phyloP scores from a whole-genome alignment of 2,797 vertebrate species.

The Brachymystax lenok region DNA sequence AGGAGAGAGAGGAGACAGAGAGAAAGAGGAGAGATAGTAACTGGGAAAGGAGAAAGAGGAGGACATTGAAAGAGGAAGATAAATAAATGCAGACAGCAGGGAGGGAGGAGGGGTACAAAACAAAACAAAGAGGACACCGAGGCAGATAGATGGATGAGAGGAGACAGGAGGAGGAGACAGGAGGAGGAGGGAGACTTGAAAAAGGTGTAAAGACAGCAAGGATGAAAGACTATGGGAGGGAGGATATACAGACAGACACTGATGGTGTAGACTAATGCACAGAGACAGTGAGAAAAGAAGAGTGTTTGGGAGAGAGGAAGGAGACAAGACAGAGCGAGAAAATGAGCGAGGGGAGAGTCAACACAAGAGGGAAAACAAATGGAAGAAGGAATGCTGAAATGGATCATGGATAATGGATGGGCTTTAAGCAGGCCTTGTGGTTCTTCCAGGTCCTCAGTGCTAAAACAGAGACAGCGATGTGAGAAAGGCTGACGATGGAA shows the following conservation, averaged over 20 bases:
- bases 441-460: no score
- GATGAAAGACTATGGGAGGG: neutral
- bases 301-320: neutral
- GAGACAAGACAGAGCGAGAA: no score
- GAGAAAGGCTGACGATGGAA: no score
- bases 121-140: neutral
- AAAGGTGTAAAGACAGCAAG: neutral
- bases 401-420: no score
- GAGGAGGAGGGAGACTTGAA: neutral
- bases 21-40: neutral
- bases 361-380: no score
- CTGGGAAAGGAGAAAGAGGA: neutral
- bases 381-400: no score
- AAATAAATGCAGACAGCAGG: neutral
- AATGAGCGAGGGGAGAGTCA: no score
- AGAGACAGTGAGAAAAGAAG: neutral
- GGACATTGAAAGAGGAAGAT: neutral
- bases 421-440: no score
- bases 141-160: neutral
- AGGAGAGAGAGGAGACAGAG: neutral
- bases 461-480: no score
- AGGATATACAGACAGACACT: constrained; percentile 1
- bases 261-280: neutral
- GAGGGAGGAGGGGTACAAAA: neutral
- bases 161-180: neutral